phyloP scores from a whole-genome alignment of 2,797 vertebrate species.

The Onychomys arenicola region DNA sequence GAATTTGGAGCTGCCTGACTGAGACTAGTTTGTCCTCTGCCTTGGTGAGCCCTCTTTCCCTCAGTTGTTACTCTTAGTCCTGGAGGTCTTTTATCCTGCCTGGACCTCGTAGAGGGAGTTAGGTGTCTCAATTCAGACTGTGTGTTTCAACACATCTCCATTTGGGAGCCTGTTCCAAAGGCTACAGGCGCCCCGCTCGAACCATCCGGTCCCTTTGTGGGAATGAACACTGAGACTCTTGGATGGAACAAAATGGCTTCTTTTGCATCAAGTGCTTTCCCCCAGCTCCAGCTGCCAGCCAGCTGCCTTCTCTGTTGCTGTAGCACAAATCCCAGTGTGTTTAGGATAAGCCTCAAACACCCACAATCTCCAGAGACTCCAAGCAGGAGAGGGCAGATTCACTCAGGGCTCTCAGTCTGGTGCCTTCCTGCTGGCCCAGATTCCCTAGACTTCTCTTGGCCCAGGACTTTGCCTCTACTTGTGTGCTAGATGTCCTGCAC shows the following conservation, averaged over 20 bases:
- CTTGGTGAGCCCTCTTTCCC: neutral
- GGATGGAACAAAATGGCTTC: neutral
- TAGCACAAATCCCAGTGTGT: neutral
- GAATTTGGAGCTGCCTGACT: neutral
- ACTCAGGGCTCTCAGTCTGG: neutral
- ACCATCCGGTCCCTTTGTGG: neutral
- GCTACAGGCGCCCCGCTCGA: neutral
- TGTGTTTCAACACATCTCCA: neutral
- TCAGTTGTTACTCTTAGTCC: neutral
- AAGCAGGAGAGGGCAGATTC: neutral
- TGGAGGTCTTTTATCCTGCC: neutral
- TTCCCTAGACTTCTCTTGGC: neutral
- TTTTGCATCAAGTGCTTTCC: neutral
- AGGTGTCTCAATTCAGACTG: neutral
- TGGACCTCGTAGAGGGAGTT: neutral
- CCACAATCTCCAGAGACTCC: neutral
- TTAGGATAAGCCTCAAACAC: neutral
- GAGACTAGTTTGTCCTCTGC: neutral
- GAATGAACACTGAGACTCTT: neutral
- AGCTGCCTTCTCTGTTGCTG: neutral
- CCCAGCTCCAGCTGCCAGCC: neutral
- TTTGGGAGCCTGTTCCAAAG: neutral
- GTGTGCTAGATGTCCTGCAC: rapidly evolving
- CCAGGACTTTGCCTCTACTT: too few relatives aligned
- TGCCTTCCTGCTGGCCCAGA: neutral